Base-by-base conservation (phyloP, 2,113 vertebrate species). In the Melanerpes aurifrons region DNA sequence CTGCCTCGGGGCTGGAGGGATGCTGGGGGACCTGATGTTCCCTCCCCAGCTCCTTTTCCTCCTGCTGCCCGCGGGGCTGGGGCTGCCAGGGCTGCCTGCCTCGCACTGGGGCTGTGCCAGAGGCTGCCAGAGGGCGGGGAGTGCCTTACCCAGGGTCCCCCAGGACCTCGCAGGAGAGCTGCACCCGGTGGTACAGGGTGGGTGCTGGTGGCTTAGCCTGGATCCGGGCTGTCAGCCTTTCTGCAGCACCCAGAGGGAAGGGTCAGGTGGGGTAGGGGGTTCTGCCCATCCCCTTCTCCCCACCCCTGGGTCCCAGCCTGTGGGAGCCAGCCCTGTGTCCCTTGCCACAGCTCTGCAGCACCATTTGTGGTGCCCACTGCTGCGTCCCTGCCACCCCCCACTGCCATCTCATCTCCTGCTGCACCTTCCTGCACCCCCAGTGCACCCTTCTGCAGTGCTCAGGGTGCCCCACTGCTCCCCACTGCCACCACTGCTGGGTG, bases 161-260 rank as follows among this genome's bases (percentile, higher is more conserved):
- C 1, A 6, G 22, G 40, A 69, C 78, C 18, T 74, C 3, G 1
- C 78, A 79, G 57, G 1, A 54, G 31, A 87, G 62, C 67, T 35
- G 16, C 83, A 87, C 31, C 57, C 16, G 61, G 21, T 31, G 28
- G 83, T 47, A 8, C 28, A 1, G 4, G 24, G 22, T 58, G 48
- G 92, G 82, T 16, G 32, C 47, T 0, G 8, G 47, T 0, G 76
- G 87, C 25, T 18, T 8, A 2, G 53, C 48, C 31, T 21, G 4
- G 31, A 90, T 78, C 77, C 2, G 4, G 19, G 56, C 43, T 0
- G 3, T 82, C 57, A 14, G 25, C 26, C 21, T 62, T 61, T 29
- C 77, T 73, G 77, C 35, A 26, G 67, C 78, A 59, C 22, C 32
- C 78, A 45, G 48, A 63, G 35, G 15, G 17, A 40, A 59, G 66